Base-by-base conservation (phyloP, 2,797 vertebrate species). In the Peromyscus melanophrys region DNA sequence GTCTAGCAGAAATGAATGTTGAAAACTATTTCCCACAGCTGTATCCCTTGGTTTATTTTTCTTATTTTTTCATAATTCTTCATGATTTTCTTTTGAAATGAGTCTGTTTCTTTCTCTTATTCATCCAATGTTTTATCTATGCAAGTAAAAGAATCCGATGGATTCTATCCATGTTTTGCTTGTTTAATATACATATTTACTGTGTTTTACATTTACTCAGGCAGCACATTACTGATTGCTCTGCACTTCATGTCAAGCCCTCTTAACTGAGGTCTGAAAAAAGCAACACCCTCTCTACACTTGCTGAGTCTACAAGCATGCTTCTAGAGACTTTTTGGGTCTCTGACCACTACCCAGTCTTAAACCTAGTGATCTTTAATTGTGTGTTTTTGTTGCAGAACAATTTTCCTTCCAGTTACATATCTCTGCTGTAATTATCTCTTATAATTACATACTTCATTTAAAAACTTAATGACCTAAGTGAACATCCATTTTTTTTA, bases 11-110 rank as follows among this genome's bases (percentile, higher is more conserved):
- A 13, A 55, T 49, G 55, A 4, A 0, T 31, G 6, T 27, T 29
- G 16, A 95, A 61, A 90, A 94, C 80, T 85, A 65, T 34, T 92
- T 75, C 40, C 75, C 19, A 95, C 69, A 23, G 13, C 19, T 21
- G 8, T 52, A 71, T 69, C 34, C 69, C 31, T 46, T 82, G 10
- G 43, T 0, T 0, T 49, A 63, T 37, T 67, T 67, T 77, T 89
- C 31, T 37, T 89, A 78, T 37, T 76, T 40, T 69, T 49, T 86
- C 34, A 69, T 2, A 52, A 34, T 27, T 52, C 21, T 23, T 87
- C 17, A 52, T 86, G 80, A 37, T 40, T 92, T n/a, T 46, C 0
- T n/a, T 83, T 93, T 55, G 52, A 90, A 84, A 75, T 43, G 9
- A 31, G 11, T 21, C 40, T 17, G 3, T 21, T 52, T n/a, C 11